Base-by-base conservation (phyloP, 2,888 invertebrate species). In the Agriopis marginaria region DNA sequence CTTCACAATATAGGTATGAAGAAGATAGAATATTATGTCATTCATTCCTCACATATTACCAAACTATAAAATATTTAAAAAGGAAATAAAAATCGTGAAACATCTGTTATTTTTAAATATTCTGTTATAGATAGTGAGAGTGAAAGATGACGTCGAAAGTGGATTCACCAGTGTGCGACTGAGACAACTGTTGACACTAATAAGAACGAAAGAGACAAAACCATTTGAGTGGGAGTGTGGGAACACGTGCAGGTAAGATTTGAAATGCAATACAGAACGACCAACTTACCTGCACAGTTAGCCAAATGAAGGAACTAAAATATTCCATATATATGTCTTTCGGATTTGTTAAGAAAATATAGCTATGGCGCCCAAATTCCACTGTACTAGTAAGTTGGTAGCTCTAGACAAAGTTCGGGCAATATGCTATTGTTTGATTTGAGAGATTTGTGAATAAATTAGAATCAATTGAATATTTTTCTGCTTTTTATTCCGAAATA, bases 71-170 rank as follows among this genome's bases (percentile, higher is more conserved):
- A 49, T n/a, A 14, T 7, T 49, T 49, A 14, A 49, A 12, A n/a
- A n/a, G 0, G 17, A 50, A 23, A 45, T 17, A 12, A 7, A 63
- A 58, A 50, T 14, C 44, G 5, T 54, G 40, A 9, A 39, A 54
- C 8, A 75, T 91, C 86, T 89, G 70, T 56, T 45, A 71, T 67
- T 82, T 83, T 82, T 66, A 11, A 63, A 45, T 88, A 68, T 87
- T 83, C 90, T 81, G 42, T 58, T 72, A 86, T 84, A 76, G 92
- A 93, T 88, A 93, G 93, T 91, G 92, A 93, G 93, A 93, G 93
- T 93, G 89, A 91, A 92, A 89, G 89, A 91, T 93, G 92, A 93
- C 92, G 92, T 92, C 82, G 86, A 84, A 78, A 86, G 87, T 86
- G 82, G 84, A 85, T 86, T 83, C 80, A 82, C 77, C 73, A 68